Conservation (phyloP, 2,797 vertebrate species). For the Hemibagrus guttatus region DNA sequence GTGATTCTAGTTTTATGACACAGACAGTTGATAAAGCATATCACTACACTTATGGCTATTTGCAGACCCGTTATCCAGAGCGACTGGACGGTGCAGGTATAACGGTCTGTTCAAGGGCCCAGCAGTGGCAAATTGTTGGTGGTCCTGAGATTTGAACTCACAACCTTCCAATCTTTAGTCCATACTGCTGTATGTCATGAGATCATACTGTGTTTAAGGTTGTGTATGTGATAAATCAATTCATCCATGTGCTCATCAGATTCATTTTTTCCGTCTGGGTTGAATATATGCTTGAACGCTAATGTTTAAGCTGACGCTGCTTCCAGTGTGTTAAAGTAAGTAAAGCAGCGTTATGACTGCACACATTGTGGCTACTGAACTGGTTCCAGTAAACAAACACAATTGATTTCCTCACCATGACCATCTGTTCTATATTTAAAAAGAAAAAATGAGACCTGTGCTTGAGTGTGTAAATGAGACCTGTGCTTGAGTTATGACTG, state of each 20-base stretch:
- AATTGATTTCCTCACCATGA: background rate
- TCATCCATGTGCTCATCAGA: background rate
- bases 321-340: conserved; percentile 1
- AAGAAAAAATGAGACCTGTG: background rate
- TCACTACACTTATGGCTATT: too few relatives aligned
- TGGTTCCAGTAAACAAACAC: background rate
- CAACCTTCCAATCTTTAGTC: too few relatives aligned
- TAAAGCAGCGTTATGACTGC: background rate
- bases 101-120: too few relatives aligned
- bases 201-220: too few relatives aligned
- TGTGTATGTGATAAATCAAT: too few relatives aligned
- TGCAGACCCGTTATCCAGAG: too few relatives aligned
- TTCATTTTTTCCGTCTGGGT: background rate
- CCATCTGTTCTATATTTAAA: background rate
- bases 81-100: too few relatives aligned
- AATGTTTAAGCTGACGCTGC: background rate
- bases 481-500: background rate
- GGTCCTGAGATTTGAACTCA: too few relatives aligned
- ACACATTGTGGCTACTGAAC: background rate
- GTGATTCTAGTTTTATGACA: too few relatives aligned
- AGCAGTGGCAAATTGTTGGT: too few relatives aligned
- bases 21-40: too few relatives aligned
- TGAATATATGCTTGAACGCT: background rate
- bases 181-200: too few relatives aligned
- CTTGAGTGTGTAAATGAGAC: background rate